These are phyloP conservation scores for Athripsodes cinereus DNA, from an alignment of 2,888 invertebrate species.

Conservation along the genomic window DNA sequence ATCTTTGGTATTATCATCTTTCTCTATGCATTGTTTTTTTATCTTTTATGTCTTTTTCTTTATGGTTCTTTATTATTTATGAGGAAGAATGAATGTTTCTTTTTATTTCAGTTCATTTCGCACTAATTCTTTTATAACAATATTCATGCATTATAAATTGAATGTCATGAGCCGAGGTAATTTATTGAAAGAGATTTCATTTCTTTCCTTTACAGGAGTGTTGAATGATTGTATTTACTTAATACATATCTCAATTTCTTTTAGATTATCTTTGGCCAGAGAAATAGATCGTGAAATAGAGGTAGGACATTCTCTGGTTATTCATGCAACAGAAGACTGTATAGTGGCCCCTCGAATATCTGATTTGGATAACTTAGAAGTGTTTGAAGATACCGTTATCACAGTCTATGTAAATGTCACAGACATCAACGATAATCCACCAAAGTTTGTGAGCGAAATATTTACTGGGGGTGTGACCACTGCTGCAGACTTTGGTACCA, in stretches of 20 bases:
- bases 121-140: too few species aligned
- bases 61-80: too few species aligned
- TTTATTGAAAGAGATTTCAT: background rate
- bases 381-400: slow-evolving; percentile 60
- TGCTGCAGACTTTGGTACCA: slow-evolving; percentile 83
- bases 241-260: slow-evolving; percentile 9
- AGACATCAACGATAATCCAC: slow-evolving; percentile 90
- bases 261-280: slow-evolving; percentile 34
- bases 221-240: too few species aligned
- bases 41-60: too few species aligned
- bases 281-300: slow-evolving; percentile 71
- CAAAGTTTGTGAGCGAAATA: slow-evolving; percentile 69
- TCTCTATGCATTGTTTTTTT: too few species aligned
- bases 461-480: slow-evolving; percentile 95
- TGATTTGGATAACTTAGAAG: slow-evolving; percentile 42
- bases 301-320: slow-evolving; percentile 60
- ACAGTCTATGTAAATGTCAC: slow-evolving; percentile 63
- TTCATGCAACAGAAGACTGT: slow-evolving; percentile 84
- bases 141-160: background rate
- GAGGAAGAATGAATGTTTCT: too few species aligned
- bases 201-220: too few species aligned
- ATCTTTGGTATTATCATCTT: too few species aligned
- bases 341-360: slow-evolving; percentile 52
- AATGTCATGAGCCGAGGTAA: too few species aligned
- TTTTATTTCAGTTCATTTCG: too few species aligned